Conservation (phyloP, 2,888 invertebrate genomes). For the Hesperia comma region DNA sequence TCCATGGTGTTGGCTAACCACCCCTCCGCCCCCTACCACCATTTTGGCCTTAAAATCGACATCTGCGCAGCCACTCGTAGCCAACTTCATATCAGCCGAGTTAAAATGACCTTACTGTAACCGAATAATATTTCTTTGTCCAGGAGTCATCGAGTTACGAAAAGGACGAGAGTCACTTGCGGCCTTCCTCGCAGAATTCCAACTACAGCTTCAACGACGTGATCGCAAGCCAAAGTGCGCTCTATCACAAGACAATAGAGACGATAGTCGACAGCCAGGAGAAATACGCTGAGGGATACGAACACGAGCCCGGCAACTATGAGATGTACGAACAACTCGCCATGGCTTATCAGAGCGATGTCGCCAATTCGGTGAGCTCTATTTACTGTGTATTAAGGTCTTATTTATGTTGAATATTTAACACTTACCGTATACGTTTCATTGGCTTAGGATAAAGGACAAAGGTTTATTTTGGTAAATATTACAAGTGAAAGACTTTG, state of each 20-base stretch:
- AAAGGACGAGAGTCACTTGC: conserved; percentile 70
- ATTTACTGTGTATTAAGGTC: no score
- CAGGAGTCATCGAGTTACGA: conserved; percentile 55
- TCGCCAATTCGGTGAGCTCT: conserved; percentile 65
- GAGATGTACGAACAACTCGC: conserved; percentile 76
- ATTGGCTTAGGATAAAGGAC: no score
- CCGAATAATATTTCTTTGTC: background rate
- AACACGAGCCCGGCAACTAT: conserved; percentile 64
- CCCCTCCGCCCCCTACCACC: no score
- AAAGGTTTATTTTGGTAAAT: no score
- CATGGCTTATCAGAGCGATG: conserved; percentile 78
- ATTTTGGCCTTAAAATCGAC: no score
- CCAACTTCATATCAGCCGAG: no score
- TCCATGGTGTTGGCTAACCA: no score
- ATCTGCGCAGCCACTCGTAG: no score
- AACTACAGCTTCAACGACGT: conserved; percentile 74
- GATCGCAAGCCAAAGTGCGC: conserved; percentile 57
- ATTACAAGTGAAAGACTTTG: no score
- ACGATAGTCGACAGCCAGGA: conserved; percentile 50
- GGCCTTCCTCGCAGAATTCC: conserved; percentile 71
- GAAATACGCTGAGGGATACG: conserved; percentile 57
- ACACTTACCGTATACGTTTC: no score
- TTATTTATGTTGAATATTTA: no score
- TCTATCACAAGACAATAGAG: conserved; percentile 38
- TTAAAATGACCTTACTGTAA: no score